These are phyloP conservation scores for Cochlearius cochlearius DNA, from an alignment of 2,113 vertebrate species.

Conservation along the genomic window DNA sequence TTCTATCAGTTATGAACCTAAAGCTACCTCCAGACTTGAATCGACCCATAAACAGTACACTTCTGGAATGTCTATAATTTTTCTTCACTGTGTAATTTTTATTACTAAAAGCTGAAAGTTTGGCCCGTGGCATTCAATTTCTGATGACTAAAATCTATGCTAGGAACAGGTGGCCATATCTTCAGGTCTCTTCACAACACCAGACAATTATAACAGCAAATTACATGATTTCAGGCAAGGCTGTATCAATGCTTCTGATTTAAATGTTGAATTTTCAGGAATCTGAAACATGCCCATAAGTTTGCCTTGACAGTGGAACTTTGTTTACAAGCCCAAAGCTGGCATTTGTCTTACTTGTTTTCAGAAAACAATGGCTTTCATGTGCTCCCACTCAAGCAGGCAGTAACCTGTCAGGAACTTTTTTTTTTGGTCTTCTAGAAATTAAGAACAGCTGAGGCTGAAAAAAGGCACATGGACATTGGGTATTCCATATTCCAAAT, in stretches of 20 bases:
- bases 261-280: not conserved
- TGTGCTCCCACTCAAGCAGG: not conserved
- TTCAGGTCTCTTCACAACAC: not conserved
- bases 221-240: not conserved
- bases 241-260: not conserved
- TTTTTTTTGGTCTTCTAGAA: not conserved
- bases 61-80: conserved; percentile 37
- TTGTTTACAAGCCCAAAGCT: not conserved
- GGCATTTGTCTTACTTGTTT: not conserved
- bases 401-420: not conserved
- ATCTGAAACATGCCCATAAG: not conserved
- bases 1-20: not conserved
- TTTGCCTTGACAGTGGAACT: not conserved
- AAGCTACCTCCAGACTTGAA: conserved; percentile 1
- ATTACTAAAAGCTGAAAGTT: not conserved
- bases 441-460: not conserved
- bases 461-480: not conserved
- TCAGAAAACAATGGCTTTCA: not conserved
- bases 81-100: conserved; percentile 16
- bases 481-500: not conserved
- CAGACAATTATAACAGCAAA: not conserved
- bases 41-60: not conserved
- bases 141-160: not conserved
- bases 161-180: not conserved
- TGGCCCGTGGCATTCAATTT: not conserved